Percentiles rank a stretch among this genome's conserved stretches.
Conservation (phyloP, 2,113 vertebrate species). For the Platysternon megacephalum region DNA sequence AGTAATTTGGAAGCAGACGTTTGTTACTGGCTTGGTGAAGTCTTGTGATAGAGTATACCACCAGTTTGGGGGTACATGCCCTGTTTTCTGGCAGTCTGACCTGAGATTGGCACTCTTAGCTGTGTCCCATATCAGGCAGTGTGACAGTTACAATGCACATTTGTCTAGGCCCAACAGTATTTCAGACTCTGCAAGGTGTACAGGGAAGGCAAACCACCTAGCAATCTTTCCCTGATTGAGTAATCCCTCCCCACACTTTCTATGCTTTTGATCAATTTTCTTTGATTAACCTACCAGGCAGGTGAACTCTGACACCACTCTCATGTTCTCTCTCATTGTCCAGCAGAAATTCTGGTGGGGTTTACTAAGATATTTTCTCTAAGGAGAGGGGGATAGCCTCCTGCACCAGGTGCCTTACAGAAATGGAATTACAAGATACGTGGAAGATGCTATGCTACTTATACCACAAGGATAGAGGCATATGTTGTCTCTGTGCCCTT, state of each 20-base stretch:
- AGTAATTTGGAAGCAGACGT: not conserved
- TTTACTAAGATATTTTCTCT: not conserved
- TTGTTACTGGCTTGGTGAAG: not conserved
- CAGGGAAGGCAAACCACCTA: not conserved
- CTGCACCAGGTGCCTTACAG: not conserved
- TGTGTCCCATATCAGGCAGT: not conserved
- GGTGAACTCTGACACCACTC: no score
- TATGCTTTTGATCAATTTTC: not conserved
- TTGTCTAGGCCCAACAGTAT: not conserved
- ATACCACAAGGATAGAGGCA: not conserved
- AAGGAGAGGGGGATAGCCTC: rapidly evolving
- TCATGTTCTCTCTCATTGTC: not conserved
- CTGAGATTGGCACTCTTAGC: not conserved
- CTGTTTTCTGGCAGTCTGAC: not conserved
- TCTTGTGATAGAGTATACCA: not conserved
- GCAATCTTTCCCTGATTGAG: not conserved
- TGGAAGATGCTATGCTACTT: not conserved
- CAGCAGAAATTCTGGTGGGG: not conserved
- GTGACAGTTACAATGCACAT: rapidly evolving
- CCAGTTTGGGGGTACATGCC: not conserved
- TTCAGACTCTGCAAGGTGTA: not conserved
- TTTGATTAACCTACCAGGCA: not conserved
- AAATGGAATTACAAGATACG: not conserved
- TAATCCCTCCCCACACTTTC: rapidly evolving
- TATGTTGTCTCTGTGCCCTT: not conserved